Evolutionary conservation across 2,888 invertebrate species (phyloP).

Genomic region (Apamea crenata): DNA sequence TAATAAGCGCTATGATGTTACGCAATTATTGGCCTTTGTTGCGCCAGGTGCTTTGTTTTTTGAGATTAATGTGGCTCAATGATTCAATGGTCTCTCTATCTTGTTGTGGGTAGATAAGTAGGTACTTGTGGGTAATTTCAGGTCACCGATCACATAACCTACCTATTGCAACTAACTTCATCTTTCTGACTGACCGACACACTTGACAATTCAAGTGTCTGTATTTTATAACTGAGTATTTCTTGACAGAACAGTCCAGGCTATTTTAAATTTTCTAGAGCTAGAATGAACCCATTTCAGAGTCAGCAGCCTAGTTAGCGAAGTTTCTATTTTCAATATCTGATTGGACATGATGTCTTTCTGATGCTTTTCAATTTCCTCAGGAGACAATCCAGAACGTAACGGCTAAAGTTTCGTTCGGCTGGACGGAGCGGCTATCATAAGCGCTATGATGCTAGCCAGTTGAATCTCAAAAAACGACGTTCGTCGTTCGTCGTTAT

Average conservation of each 20-base stretch:
- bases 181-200: too few species aligned
- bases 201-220: too few species aligned
- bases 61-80: slow-evolving; percentile 33
- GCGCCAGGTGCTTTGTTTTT: slow-evolving; percentile 49
- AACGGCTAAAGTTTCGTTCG: slow-evolving; percentile 62
- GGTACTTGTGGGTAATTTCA: background rate
- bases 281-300: background rate
- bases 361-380: background rate
- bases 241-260: too few species aligned
- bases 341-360: background rate
- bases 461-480: too few species aligned
- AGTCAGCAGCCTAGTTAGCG: background rate
- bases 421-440: slow-evolving; percentile 40
- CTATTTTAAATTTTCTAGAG: background rate
- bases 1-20: slow-evolving; percentile 62
- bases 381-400: slow-evolving; percentile 36
- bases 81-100: background rate
- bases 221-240: background rate
- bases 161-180: too few species aligned
- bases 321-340: background rate
- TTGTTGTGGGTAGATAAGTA: background rate
- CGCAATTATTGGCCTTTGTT: slow-evolving; percentile 62
- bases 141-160: too few species aligned
- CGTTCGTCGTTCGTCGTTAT: too few species aligned
- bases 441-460: slow-evolving; percentile 54